Evolutionary conservation across 1,140 invertebrate species (phyloP), one percentile per base, ranked within the genome.

Genomic region (Drosophila repleta): DNA sequence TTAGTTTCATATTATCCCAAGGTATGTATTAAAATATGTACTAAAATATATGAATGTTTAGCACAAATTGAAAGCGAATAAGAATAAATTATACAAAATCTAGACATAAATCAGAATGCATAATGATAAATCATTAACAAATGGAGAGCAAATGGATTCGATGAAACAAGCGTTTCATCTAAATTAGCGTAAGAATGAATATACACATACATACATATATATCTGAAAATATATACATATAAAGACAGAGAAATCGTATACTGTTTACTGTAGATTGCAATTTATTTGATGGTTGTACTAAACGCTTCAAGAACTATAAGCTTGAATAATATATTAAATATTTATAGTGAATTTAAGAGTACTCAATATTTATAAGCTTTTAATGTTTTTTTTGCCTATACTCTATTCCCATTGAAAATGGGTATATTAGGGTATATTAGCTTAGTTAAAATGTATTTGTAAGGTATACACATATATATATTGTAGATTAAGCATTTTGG

Each of bases 231-330:
- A 29, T 29, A 29, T 7, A 29, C 24, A 26, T 26, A 35, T 15
- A 18, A n/a, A 18, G 7, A 4, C 0, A 18, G 7, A 11, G 35
- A 53, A 37, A 17, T 53, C 17, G 29, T 37, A 35, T 53, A 29
- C 39, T 39, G 32, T 7, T 7, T 8, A 39, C 3, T 5, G 0
- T 37, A 53, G 4, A 7, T 20, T 21, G 32, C 6, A 18, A 35
- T 21, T 37, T 17, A n/a, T 39, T 53, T 8, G 11, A 53, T 39
- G 51, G 32, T 39, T 53, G 32, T 52, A 52, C 49, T 26, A 26
- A 49, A 48, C 13, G 45, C 10, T 13, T 48, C 11, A 43, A 3
- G 6, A 17, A 41, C n/a, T 41, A 8, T 7, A 17, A 41, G 5
- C n/a, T n/a, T 5, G 7, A 13, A 37, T 6, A 3, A 24, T 24